These are phyloP conservation scores for Volucella inanis DNA, from an alignment of 2,888 invertebrate genomes.

Conservation along the genomic window DNA sequence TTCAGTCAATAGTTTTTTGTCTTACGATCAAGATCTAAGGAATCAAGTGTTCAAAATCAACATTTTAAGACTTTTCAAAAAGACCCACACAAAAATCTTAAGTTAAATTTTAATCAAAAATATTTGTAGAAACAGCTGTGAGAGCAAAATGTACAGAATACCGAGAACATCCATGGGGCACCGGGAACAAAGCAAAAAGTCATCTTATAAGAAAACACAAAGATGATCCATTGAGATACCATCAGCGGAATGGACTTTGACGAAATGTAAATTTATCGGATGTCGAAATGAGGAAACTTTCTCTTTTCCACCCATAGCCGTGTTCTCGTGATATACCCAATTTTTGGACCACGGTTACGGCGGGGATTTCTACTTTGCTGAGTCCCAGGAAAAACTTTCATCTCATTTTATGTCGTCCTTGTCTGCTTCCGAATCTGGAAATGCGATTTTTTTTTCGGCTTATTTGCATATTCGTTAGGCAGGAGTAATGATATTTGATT, in stretches of 20 bases:
- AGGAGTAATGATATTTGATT: conserved; percentile 18
- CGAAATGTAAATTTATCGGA: conserved; percentile 49
- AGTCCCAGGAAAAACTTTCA: conserved; percentile 15
- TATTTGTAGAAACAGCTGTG: conserved; percentile 5
- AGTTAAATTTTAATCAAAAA: conserved; percentile 43
- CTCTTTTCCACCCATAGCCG: conserved; percentile 20
- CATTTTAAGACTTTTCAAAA: conserved; percentile 11
- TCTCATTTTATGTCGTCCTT: conserved; percentile 16
- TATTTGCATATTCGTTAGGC: conserved; percentile 32
- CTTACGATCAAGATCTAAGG: conserved; percentile 20
- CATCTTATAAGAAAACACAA: conserved; percentile 20
- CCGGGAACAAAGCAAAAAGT: not conserved
- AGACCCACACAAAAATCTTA: conserved; percentile 13
- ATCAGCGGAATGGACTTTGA: conserved; percentile 48
- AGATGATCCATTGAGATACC: conserved; percentile 53
- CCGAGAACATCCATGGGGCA: too few species aligned
- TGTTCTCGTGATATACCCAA: not conserved
- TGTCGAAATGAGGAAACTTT: conserved; percentile 34
- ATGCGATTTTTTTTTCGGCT: conserved; percentile 10
- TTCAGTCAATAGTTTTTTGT: not conserved
- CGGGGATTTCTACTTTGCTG: conserved; percentile 8
- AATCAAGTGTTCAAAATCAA: conserved; percentile 37
- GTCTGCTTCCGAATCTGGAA: not conserved
- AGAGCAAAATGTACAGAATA: too few species aligned
- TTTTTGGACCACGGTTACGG: not conserved